Evolutionary conservation across 2,888 invertebrate species (phyloP).

Genomic region (Oxytorus armatus): DNA sequence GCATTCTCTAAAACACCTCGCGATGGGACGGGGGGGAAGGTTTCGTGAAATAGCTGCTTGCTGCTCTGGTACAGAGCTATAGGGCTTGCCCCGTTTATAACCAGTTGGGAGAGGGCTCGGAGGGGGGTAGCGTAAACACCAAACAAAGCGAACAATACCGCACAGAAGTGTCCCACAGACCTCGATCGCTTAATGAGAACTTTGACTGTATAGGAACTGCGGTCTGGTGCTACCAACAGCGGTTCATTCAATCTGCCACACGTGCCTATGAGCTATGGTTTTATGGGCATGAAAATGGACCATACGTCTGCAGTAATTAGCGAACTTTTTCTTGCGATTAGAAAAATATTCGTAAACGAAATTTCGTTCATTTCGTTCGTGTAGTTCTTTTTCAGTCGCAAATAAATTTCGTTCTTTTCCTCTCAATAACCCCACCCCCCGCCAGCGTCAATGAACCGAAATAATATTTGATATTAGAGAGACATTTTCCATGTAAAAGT

Average conservation of each 20-base stretch:
- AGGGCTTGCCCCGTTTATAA: slow-evolving; percentile 54
- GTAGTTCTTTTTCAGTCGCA: no score
- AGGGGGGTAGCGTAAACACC: slow-evolving; percentile 77
- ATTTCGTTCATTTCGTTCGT: no score
- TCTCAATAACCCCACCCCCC: no score
- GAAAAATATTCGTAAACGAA: no score
- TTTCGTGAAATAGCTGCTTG: slow-evolving; percentile 41
- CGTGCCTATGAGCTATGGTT: not conserved
- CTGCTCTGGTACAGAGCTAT: slow-evolving; percentile 33
- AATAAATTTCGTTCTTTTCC: no score
- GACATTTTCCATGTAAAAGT: no score
- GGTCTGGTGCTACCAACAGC: not conserved
- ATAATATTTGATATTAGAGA: no score
- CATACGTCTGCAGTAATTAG: not conserved
- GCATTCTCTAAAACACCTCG: slow-evolving; percentile 56
- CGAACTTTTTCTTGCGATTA: no score
- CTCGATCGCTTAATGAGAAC: slow-evolving; percentile 82
- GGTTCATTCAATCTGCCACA: not conserved
- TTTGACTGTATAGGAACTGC: slow-evolving; percentile 71
- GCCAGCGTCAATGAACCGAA: no score
- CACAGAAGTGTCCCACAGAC: slow-evolving; percentile 80
- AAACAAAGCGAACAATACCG: slow-evolving; percentile 81
- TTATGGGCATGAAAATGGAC: not conserved
- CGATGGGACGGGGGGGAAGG: no score
- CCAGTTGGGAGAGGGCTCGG: no score